A percentile compares a stretch with the other conserved stretches of the same genome.
Evolutionary conservation across 1,140 invertebrate species (phyloP).

Genomic region (Neodiprion fabricii): DNA sequence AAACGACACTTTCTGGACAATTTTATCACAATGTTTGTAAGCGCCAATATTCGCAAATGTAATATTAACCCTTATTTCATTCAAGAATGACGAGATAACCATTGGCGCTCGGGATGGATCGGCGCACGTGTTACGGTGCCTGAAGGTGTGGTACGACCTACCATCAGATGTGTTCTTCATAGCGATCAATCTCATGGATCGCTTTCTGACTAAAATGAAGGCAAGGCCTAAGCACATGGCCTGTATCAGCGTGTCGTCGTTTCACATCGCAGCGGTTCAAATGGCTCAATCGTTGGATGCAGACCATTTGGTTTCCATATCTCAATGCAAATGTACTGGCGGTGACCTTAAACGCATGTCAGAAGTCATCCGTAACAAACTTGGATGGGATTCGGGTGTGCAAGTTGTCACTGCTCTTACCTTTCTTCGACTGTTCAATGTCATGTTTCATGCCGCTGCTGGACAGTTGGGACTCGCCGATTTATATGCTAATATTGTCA

Average conservation of each 20-base stretch:
- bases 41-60: too few species aligned
- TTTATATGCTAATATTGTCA: conserved; percentile 54
- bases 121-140: conserved; percentile 78
- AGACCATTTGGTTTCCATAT: conserved; percentile 65
- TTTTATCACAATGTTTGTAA: too few species aligned
- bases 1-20: too few species aligned
- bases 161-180: conserved; percentile 78
- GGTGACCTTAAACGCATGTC: conserved; percentile 79
- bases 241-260: conserved; percentile 74
- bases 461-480: conserved; percentile 59
- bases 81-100: conserved; percentile 71
- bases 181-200: conserved; percentile 79
- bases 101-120: conserved; percentile 77
- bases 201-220: conserved; percentile 77
- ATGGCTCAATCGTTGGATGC: conserved; percentile 52
- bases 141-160: conserved; percentile 84
- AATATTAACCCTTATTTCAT: background rate
- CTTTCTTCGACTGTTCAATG: conserved; percentile 71
- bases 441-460: conserved; percentile 65
- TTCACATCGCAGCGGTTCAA: conserved; percentile 68
- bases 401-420: conserved; percentile 69
- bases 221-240: conserved; percentile 74
- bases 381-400: conserved; percentile 66
- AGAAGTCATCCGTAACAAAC: conserved; percentile 72
- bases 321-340: conserved; percentile 76